Conservation (phyloP, 1,140 invertebrate genomes). For the Magallana angulata region DNA sequence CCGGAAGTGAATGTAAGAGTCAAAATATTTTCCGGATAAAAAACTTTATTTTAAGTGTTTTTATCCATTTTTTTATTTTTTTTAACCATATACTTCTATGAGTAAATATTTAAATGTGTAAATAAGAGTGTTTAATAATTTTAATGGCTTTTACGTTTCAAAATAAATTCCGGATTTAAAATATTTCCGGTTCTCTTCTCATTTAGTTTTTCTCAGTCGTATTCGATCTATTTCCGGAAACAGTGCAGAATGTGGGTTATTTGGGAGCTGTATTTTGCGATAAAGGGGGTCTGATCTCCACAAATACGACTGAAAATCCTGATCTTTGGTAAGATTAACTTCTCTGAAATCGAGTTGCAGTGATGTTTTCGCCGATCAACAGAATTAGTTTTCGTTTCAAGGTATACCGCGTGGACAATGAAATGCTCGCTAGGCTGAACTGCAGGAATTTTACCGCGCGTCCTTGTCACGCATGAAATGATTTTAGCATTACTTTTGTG, state of each 20-base stretch:
- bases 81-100: too few species aligned
- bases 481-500: neutral
- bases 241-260: neutral
- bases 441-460: conserved; percentile 9
- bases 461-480: conserved; percentile 3
- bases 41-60: too few species aligned
- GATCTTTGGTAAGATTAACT: neutral
- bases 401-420: neutral
- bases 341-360: neutral
- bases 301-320: neutral
- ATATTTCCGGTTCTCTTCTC: neutral
- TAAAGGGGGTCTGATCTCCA: neutral
- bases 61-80: too few species aligned
- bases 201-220: conserved; percentile 19
- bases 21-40: too few species aligned
- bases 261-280: neutral
- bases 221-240: conserved; percentile 37
- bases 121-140: too few species aligned
- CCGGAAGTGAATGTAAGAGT: too few species aligned
- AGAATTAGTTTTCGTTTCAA: neutral
- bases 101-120: too few species aligned
- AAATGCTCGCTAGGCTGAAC: neutral
- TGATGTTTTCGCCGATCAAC: neutral
- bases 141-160: too few species aligned
- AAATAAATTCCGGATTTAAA: neutral